Conservation (phyloP, 1,140 invertebrate species). For the Tetragnatha versicolor region DNA sequence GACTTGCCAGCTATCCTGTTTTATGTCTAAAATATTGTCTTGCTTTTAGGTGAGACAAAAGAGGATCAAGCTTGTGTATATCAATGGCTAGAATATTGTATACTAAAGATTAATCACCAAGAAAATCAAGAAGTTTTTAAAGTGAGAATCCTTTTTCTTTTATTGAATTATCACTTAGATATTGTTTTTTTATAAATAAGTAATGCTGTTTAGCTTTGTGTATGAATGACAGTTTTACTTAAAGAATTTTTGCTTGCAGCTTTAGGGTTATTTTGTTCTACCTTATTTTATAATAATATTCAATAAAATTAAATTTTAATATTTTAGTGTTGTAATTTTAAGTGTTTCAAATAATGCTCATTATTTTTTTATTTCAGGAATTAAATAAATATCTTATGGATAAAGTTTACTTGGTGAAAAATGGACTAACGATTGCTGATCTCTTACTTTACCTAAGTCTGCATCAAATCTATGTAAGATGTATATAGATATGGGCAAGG, state of each 20-base stretch:
- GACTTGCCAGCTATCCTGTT: no score
- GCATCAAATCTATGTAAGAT: slow-evolving; percentile 1
- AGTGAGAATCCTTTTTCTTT: background rate
- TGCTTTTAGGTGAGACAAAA: background rate
- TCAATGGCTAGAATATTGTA: slow-evolving; percentile 15
- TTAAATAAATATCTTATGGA: background rate
- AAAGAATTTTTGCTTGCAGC: no score
- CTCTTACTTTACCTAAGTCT: background rate
- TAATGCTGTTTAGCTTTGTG: no score
- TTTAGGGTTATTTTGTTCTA: no score
- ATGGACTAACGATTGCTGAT: background rate
- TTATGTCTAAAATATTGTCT: background rate
- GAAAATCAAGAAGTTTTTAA: background rate
- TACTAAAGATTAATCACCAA: background rate
- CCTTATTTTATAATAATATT: no score
- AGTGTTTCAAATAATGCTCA: background rate
- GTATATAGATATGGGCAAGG: no score
- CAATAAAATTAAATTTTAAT: no score
- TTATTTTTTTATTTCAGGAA: background rate
- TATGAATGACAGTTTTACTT: no score
- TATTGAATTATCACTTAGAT: background rate
- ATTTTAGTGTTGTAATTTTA: background rate
- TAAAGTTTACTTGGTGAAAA: slow-evolving; percentile 3
- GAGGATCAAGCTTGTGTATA: background rate
- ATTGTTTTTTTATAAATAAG: background rate